Base-by-base conservation (phyloP, 2,113 vertebrate genomes). In the Upupa epops region DNA sequence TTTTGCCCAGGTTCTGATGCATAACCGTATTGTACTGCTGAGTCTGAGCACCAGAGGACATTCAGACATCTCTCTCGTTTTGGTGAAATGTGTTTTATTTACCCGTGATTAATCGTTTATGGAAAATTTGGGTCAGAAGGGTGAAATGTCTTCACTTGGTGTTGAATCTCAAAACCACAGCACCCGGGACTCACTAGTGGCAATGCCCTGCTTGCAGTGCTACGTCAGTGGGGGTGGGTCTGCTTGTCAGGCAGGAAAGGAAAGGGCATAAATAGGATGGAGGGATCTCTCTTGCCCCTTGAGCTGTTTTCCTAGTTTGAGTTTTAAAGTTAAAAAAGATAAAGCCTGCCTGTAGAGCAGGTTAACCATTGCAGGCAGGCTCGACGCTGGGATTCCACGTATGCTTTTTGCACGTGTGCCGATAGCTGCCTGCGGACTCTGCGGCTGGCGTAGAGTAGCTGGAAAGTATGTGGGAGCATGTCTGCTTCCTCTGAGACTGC, bases 401-500 rank as follows among this genome's bases (percentile, higher is more conserved):
- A n/a, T 73, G 88, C 17, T 34, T 72, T 85, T 90, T 77, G 55
- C 93, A 82, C 45, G 16, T 78, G 72, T 88, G 89, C 73, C 42
- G 51, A 69, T 34, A 49, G 24, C 87, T 83, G 91, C 40, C 11
- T 91, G 91, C 14, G n/a, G 70, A 92, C 59, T 96, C 96, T 96
- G 97, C 22, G 88, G 97, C 94, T 85, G 94, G 93, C 6, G 7
- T 92, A 52, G 89, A 85, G 81, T 90, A 93, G 94, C 96, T 97
- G 97, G 97, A 97, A 98, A 97, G 95, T 96, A 92, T 96, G 96
- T 94, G 93, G 97, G 97, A 97, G 97, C 89, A 17, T 24, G 74
- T 89, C 89, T 95, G 95, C 98, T 98, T 98, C 98, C 98, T 98
- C 97, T 97, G 97, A 98, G 98, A 97, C 97, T 96, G 96, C 96